Base-by-base conservation (phyloP, 1,140 invertebrate species). In the Pseudomyrmex concolor region DNA sequence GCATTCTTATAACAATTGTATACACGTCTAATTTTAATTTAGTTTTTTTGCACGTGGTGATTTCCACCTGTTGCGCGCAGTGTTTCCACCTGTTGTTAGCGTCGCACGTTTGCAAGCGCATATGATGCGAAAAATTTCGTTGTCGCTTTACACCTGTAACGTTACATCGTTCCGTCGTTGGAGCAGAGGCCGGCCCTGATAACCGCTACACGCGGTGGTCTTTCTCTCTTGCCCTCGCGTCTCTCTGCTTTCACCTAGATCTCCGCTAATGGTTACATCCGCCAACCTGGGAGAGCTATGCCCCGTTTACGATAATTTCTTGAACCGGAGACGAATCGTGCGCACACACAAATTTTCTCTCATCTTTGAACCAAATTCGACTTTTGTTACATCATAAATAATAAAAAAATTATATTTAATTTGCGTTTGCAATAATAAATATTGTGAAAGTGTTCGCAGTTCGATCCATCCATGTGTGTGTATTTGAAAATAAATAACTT, bases 241-340 rank as follows among this genome's bases (percentile, higher is more conserved):
- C 84, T 84, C 84, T 89, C 89, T 90, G 89, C 90, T 91, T 91
- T 91, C 90, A 90, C 90, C 89, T 88, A 88, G 71, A 91, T 89
- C 89, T 86, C 86, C 77, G 83, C 80, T 87, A 87, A 90, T 89
- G 85, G 87, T 89, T 86, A 87, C 87, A 90, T 90, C 89, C 90
- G 89, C 81, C 74, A 89, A 87, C 83, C 83, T 87, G 85, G 81
- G 87, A 90, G 84, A 90, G 81, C 84, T 86, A 89, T 90, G 89
- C 74, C 84, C 86, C 63, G 87, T 90, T 90, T 90, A 90, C 72
- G 34, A 84, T 89, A 87, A 85, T 74, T 83, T 83, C 70, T 60
- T 43, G 25, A 80, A 70, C 43, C 19, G 45, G 43, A 80, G 54
- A 71, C 54, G 62, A 77, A 17, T n/a, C 25, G 59, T 7, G 57